Conservation (phyloP, 2,888 invertebrate species). For the Carabus problematicus region DNA sequence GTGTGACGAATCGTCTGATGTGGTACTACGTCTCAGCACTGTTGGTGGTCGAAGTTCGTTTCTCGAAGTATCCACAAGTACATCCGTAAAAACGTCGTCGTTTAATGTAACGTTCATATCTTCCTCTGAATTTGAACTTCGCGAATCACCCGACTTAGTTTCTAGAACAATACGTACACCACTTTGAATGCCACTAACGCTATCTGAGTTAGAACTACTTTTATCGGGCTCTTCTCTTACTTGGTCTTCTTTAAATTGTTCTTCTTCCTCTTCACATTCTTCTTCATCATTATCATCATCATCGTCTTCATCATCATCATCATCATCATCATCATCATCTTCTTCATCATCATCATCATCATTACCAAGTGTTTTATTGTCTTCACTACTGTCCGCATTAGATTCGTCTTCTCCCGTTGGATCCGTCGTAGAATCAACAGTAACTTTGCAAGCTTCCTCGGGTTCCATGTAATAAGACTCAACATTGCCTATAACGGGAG, state of each 20-base stretch:
- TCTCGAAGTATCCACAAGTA: slow-evolving; percentile 51
- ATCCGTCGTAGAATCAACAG: slow-evolving; percentile 73
- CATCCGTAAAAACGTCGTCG: slow-evolving; percentile 59
- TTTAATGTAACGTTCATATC: slow-evolving; percentile 60
- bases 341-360: slow-evolving; percentile 59
- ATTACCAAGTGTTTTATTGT: slow-evolving; percentile 73
- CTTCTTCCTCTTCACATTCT: slow-evolving; percentile 48
- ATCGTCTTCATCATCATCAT: slow-evolving; percentile 62
- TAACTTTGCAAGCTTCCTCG: slow-evolving; percentile 79
- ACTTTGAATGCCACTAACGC: slow-evolving; percentile 56
- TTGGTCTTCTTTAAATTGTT: slow-evolving; percentile 54
- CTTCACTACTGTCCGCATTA: slow-evolving; percentile 69
- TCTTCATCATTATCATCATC: slow-evolving; percentile 62
- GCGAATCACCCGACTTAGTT: slow-evolving; percentile 52
- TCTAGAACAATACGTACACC: slow-evolving; percentile 57
- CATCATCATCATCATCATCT: slow-evolving; percentile 63
- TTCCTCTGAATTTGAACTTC: slow-evolving; percentile 59
- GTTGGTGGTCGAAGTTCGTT: slow-evolving; percentile 58
- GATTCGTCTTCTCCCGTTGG: slow-evolving; percentile 66
- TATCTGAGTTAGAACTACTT: slow-evolving; percentile 56
- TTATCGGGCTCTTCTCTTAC: slow-evolving; percentile 55
- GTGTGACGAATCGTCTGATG: slow-evolving; percentile 57
- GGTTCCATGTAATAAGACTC: slow-evolving; percentile 83
- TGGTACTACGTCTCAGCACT: slow-evolving; percentile 55
- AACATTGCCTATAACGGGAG: slow-evolving; percentile 76